Evolutionary conservation across 2,888 invertebrate species (phyloP).

Genomic region (Cremastobaeus sp.): DNA sequence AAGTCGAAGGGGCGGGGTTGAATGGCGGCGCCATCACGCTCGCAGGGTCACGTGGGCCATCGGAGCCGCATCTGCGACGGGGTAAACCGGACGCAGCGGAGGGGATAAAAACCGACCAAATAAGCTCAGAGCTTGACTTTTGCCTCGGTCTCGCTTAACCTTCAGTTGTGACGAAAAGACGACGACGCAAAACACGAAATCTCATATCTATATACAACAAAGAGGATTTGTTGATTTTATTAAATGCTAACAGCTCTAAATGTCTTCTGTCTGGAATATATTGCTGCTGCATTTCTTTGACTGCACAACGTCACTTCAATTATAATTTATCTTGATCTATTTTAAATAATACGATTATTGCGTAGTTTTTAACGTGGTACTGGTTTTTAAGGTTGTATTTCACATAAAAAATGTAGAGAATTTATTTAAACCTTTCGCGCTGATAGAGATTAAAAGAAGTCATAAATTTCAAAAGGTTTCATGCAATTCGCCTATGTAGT

Average conservation of each 20-base stretch:
- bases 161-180: constrained; percentile 52
- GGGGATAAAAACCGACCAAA: constrained; percentile 55
- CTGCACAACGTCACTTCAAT: neutral
- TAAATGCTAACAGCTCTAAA: constrained; percentile 28
- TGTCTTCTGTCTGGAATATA: constrained; percentile 13
- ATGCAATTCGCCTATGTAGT: no score
- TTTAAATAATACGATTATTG: no score
- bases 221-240: constrained; percentile 45
- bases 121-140: constrained; percentile 57
- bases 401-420: no score
- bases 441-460: no score
- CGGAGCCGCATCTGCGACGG: constrained; percentile 37
- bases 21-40: constrained; percentile 50
- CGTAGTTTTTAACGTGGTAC: no score
- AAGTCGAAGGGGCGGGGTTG: constrained; percentile 51
- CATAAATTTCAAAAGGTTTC: no score
- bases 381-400: no score
- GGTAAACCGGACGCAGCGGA: constrained; percentile 21
- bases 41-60: constrained; percentile 41
- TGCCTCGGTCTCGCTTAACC: constrained; percentile 52
- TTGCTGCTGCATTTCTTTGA: constrained; percentile 5
- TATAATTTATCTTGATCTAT: no score
- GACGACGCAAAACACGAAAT: constrained; percentile 27
- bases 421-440: no score
- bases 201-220: constrained; percentile 36